Evolutionary conservation across 2,113 vertebrate species (phyloP).

Genomic region (Chaetodon trifascialis): DNA sequence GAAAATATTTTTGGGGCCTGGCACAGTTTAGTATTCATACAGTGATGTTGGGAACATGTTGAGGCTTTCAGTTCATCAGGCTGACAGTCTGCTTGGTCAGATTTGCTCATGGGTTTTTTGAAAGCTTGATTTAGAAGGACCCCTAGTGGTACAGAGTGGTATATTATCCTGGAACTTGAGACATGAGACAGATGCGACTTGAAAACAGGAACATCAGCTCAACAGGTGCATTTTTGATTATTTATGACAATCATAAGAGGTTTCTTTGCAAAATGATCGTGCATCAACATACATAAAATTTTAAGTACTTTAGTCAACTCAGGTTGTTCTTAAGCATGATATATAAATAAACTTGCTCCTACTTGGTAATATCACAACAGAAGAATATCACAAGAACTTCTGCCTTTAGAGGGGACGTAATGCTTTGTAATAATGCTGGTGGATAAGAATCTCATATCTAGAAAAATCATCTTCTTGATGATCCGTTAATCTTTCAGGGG

Average conservation of each 20-base stretch:
- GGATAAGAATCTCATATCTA: no score
- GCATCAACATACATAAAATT: neutral
- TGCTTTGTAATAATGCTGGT: no score
- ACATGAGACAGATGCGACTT: neutral
- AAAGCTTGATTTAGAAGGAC: conserved; percentile 68
- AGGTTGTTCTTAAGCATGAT: no score
- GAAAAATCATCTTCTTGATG: no score
- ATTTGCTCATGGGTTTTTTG: neutral
- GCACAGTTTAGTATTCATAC: neutral
- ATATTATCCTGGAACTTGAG: neutral
- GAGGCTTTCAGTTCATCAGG: conserved; percentile 6
- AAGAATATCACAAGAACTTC: no score
- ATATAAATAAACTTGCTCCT: fast-evolving
- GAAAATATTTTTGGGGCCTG: neutral
- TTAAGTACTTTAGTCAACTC: no score
- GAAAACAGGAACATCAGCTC: neutral
- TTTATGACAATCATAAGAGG: neutral
- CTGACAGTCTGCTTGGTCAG: conserved; percentile 1
- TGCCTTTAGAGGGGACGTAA: no score
- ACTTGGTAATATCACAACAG: neutral
- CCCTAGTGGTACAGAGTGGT: conserved; percentile 75
- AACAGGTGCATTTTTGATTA: neutral
- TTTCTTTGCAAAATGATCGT: neutral
- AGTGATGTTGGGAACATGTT: conserved; percentile 4
- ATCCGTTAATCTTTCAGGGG: no score